Evolutionary conservation across 2,888 invertebrate species (phyloP), one percentile per base, ranked within the genome.

Genomic region (Pterobdella sp.): DNA sequence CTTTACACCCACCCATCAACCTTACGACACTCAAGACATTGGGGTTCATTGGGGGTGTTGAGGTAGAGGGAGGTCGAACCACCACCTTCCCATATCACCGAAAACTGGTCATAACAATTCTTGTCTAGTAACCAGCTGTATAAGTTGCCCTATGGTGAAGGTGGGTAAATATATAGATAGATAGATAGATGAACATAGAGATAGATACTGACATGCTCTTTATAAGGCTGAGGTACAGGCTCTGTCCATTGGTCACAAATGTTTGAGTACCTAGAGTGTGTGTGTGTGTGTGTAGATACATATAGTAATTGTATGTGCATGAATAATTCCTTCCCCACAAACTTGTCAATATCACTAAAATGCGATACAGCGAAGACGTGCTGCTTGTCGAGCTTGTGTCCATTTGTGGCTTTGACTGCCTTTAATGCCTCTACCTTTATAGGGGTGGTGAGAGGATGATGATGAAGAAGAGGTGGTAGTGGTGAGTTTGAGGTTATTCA

Each of bases 61-160:
- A 91, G 90, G 90, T 91, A 94, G 70, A 93, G 89, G 79, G 90
- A 90, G 66, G 95, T 90, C 64, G 88, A 89, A 0, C 88, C 88
- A 0, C 83, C 90, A 70, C 90, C 91, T 68, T 93, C 93, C 71
- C 90, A 89, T 32, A 93, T 91, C 26, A 95, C 90, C 80, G 91
- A 89, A 85, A 91, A 98, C 84, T 97, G 96, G 86, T 98, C 98
- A 80, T 91, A 93, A 72, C 94, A 92, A 85, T 97, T 95, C 0
- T 92, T 91, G 81, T 97, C 94, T 83, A 92, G 88, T 60, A 97
- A 86, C 86, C 93, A 97, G 85, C 90, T 91, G 83, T 93, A 91
- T 74, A 97, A 86, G 86, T 98, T 96, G 60, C 91, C 91, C 82
- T 93, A 77, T 63, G 37, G 42, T 18, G 10, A 42, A 42, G 42